These are phyloP conservation scores for Craniophora ligustri DNA, from an alignment of 2,888 invertebrate species.

Conservation along the genomic window DNA sequence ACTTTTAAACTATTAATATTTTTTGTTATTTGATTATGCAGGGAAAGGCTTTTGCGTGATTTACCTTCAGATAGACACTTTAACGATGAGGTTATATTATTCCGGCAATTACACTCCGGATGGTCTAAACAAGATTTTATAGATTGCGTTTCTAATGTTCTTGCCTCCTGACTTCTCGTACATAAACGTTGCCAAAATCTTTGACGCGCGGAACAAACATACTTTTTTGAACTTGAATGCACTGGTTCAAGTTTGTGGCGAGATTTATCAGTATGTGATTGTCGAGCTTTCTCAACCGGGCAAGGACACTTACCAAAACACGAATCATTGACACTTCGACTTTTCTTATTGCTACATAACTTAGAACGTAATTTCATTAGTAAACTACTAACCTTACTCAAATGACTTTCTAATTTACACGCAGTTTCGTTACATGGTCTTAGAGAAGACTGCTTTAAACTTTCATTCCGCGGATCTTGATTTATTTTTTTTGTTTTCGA, in stretches of 20 bases:
- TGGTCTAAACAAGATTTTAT: neutral
- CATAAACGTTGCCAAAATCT: neutral
- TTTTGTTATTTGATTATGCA: neutral
- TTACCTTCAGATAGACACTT: neutral
- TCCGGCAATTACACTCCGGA: neutral
- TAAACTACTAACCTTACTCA: conserved; percentile 27
- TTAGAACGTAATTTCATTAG: conserved; percentile 23
- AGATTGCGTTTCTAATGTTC: neutral
- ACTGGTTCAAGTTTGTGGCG: too few species aligned
- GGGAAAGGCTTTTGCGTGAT: neutral
- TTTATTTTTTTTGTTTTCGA: neutral
- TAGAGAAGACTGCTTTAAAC: neutral
- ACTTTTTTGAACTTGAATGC: neutral
- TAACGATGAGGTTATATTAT: neutral
- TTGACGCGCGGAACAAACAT: neutral
- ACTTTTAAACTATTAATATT: too few species aligned
- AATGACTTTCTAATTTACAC: neutral
- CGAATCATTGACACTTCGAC: too few species aligned
- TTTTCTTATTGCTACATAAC: conserved; percentile 38
- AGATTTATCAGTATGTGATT: too few species aligned
- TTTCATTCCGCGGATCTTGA: neutral
- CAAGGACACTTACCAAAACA: too few species aligned
- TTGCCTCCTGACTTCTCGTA: neutral
- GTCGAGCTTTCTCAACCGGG: too few species aligned
- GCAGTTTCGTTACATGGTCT: neutral